Evolutionary conservation across 1,140 invertebrate genomes (phyloP).

Genomic region (Bombus sibiricus): DNA sequence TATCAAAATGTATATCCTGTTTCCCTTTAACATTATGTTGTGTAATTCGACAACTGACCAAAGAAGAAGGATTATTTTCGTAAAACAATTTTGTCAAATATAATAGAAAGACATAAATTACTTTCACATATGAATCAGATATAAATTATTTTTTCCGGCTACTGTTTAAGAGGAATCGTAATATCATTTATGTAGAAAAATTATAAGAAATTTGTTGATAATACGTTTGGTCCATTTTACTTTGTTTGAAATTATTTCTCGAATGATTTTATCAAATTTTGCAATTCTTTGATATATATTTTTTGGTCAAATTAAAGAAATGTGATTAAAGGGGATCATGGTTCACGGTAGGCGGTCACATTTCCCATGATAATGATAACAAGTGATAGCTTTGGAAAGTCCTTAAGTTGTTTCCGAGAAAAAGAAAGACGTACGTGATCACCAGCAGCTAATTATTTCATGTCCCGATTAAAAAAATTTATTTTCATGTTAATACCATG

Average conservation of each 20-base stretch:
- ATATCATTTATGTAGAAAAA: no score
- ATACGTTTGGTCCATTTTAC: not conserved
- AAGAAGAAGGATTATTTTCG: not conserved
- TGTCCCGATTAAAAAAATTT: not conserved
- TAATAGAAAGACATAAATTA: no score
- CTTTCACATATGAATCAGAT: no score
- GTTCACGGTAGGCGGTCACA: not conserved
- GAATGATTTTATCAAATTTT: not conserved
- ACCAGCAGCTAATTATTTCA: conserved; percentile 5
- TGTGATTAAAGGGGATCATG: conserved; percentile 18
- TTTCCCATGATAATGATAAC: conserved; percentile 36
- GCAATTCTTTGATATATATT: not conserved
- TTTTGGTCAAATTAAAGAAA: not conserved
- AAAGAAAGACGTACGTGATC: conserved; percentile 15
- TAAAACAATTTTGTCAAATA: not conserved
- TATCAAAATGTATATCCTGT: not conserved
- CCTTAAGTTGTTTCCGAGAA: conserved; percentile 25
- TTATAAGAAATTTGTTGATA: no score
- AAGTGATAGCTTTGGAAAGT: not conserved
- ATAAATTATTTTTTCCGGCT: no score
- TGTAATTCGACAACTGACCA: not conserved
- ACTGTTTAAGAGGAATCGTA: no score
- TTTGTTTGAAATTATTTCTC: not conserved
- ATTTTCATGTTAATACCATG: not conserved
- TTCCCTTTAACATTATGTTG: not conserved